Base-by-base conservation (phyloP, 2,113 vertebrate genomes). In the Cettia cetti region DNA sequence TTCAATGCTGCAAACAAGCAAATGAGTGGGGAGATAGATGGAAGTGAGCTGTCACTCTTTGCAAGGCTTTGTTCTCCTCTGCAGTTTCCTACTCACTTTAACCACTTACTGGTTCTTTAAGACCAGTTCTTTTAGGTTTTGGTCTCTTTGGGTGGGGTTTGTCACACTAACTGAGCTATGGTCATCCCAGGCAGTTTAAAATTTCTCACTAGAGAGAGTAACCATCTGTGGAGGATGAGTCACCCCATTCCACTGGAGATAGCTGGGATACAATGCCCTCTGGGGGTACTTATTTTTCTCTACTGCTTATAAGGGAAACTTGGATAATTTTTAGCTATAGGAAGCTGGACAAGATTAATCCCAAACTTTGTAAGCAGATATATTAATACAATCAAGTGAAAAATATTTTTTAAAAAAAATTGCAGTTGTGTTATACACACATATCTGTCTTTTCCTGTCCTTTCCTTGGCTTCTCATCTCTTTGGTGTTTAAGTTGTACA, bases 231-330 rank as follows among this genome's bases (percentile, higher is more conserved):
- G 10, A 66, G 31, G 11, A 15, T 77, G 66, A 90, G 39, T 86
- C 74, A 86, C 18, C 18, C n/a, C 20, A 21, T 31, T 60, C 26
- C 57, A 33, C n/a, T 1, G 4, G 77, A 45, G 61, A 82, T 13
- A 88, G 54, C 75, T 92, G n/a, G 79, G 59, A 86, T 80, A 82
- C 27, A 77, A 93, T 94, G 75, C 71, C 66, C 76, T 94, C 85
- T 86, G 85, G 45, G 87, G 61, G 45, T 74, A 35, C 30, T 82
- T 80, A 35, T 44, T 95, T 86, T 80, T 93, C 54, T 86, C 54
- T 74, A 30, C 33, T 81, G 30, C 53, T 86, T 57, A 9, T 57
- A 71, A 87, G 30, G 50, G 63, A 92, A 93, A 74, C 7, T 40
- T 35, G 24, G 31, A 49, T 82, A 69, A 64, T 69, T 93, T n/a